These are phyloP conservation scores for Morone saxatilis DNA, from an alignment of 2,113 vertebrate species.

Conservation along the genomic window DNA sequence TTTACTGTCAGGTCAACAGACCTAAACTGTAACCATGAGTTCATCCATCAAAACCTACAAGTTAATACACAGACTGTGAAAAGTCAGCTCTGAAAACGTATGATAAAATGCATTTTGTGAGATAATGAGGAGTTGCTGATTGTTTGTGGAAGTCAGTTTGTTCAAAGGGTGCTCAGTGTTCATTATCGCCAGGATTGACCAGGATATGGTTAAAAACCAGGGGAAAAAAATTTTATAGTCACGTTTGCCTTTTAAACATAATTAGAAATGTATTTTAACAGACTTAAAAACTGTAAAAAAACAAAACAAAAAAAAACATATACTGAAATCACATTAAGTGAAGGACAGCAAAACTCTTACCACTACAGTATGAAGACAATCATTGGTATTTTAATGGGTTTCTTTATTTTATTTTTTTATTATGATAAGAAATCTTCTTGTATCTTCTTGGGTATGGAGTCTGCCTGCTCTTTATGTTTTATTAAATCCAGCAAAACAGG, in stretches of 20 bases:
- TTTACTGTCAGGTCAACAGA: not conserved
- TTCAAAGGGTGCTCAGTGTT: not conserved
- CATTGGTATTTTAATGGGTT: not conserved
- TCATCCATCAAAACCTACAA: not conserved
- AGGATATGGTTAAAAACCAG: not conserved
- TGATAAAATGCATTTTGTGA: not conserved
- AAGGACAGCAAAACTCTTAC: not conserved
- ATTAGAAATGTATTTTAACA: too few species aligned
- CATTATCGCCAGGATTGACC: not conserved
- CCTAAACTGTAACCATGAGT: too few species aligned
- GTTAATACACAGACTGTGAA: not conserved
- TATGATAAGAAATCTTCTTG: not conserved
- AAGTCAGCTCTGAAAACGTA: not conserved
- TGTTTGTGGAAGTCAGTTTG: not conserved
- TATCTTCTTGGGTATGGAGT: not conserved
- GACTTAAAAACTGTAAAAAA: too few species aligned
- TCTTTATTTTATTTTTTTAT: not conserved
- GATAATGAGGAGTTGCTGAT: not conserved
- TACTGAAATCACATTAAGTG: too few species aligned
- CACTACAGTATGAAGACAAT: not conserved
- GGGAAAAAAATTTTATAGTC: too few species aligned
- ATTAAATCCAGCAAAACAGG: conserved; percentile 22
- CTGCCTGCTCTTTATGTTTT: conserved; percentile 19
- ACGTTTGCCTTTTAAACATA: too few species aligned
- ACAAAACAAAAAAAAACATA: too few species aligned